Conservation (phyloP, 2,113 vertebrate genomes). For the Ailurus styani region DNA sequence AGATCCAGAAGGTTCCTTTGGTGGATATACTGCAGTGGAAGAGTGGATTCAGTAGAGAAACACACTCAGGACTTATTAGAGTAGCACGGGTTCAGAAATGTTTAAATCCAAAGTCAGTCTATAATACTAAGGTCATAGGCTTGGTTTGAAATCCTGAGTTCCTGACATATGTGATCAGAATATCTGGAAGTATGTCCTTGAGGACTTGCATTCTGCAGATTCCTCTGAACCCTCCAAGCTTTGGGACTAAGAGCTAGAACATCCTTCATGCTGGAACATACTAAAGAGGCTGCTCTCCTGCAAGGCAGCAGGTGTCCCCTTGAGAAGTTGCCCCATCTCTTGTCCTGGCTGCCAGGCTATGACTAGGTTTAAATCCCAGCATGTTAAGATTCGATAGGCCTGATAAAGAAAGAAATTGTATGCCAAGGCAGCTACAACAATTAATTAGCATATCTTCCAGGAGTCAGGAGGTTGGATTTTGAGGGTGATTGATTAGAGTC, state of each 20-base stretch:
- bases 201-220: not conserved
- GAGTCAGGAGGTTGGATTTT: not conserved
- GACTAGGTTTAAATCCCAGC: not conserved
- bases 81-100: not conserved
- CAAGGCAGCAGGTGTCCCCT: not conserved
- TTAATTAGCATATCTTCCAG: not conserved
- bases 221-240: not conserved
- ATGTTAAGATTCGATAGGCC: not conserved
- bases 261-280: not conserved
- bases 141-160: not conserved
- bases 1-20: not conserved
- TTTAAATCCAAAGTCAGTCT: not conserved
- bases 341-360: not conserved
- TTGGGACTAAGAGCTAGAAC: not conserved
- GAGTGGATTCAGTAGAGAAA: not conserved
- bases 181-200: not conserved
- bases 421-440: not conserved
- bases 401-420: not conserved
- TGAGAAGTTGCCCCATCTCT: not conserved
- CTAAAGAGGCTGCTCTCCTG: not conserved
- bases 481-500: not conserved
- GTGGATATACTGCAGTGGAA: not conserved
- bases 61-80: not conserved
- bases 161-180: not conserved
- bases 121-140: not conserved